These are phyloP conservation scores for Nymphalis io DNA, from an alignment of 1,140 invertebrate species.

Conservation along the genomic window DNA sequence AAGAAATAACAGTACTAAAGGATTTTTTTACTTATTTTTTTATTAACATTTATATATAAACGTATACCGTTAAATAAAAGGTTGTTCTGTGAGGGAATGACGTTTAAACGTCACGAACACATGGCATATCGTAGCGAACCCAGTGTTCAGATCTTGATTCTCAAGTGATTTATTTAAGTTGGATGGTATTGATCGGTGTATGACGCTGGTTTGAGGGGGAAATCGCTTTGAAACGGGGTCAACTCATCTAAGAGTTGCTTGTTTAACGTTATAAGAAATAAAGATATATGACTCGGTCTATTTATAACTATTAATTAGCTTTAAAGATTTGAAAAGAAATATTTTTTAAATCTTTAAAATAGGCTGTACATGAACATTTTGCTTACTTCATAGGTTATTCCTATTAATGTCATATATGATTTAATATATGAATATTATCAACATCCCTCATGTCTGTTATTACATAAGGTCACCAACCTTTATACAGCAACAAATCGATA, in stretches of 20 bases:
- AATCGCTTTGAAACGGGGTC: conserved; percentile 58
- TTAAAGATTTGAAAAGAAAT: conserved; percentile 13
- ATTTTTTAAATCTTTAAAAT: no score
- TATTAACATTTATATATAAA: no score
- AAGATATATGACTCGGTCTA: background rate
- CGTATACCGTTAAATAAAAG: no score
- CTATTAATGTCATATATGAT: no score
- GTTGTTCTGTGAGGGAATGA: background rate
- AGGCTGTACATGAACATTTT: no score
- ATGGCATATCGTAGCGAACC: conserved; percentile 10
- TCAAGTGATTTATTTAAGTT: conserved; percentile 68
- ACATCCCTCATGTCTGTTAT: no score
- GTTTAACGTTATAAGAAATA: conserved; percentile 38
- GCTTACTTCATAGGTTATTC: no score
- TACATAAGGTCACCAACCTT: no score
- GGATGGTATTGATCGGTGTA: conserved; percentile 59
- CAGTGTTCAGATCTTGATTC: conserved; percentile 18
- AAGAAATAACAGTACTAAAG: no score
- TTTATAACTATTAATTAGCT: background rate
- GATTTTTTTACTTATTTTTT: no score
- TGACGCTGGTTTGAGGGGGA: conserved; percentile 49
- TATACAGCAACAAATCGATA: no score
- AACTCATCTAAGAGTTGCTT: conserved; percentile 56
- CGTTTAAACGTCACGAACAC: conserved; percentile 3
- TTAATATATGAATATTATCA: no score